Evolutionary conservation across 2,888 invertebrate species (phyloP).

Genomic region (Diarsia dahlii): DNA sequence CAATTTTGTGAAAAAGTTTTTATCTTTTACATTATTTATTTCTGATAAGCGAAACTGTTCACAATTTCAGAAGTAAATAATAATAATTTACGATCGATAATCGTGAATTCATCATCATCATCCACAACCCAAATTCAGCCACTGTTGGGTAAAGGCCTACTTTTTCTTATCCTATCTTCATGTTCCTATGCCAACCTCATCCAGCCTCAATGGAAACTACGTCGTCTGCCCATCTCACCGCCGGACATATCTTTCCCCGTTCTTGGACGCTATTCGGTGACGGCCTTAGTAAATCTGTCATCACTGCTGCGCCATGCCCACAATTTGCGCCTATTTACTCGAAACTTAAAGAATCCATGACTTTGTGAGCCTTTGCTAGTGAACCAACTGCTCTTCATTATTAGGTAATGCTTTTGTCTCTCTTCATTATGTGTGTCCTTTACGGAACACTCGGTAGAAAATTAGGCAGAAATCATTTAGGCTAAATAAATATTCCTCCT

Average conservation of each 20-base stretch:
- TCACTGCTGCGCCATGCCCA: too few species aligned
- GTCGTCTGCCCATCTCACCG: too few species aligned
- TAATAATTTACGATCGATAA: not conserved
- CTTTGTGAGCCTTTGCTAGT: not conserved
- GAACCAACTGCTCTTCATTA: not conserved
- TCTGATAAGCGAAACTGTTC: not conserved
- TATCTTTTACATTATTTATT: not conserved
- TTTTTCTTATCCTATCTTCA: too few species aligned
- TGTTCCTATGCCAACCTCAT: too few species aligned
- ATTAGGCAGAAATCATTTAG: not conserved
- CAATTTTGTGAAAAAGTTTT: not conserved
- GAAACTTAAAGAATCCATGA: not conserved
- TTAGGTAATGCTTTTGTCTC: not conserved
- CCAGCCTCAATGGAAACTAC: too few species aligned
- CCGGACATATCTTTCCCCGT: too few species aligned
- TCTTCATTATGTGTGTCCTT: not conserved
- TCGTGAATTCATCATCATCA: not conserved
- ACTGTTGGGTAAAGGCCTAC: too few species aligned
- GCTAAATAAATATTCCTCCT: too few species aligned
- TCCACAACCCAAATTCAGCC: too few species aligned
- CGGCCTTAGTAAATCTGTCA: too few species aligned
- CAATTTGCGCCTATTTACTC: not conserved
- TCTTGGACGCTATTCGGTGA: too few species aligned
- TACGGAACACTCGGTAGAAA: too few species aligned
- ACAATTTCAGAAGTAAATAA: not conserved